A percentile compares a stretch with the other conserved stretches of the same genome.
Evolutionary conservation across 2,888 invertebrate genomes (phyloP).

Genomic region (Tenodera sinensis): DNA sequence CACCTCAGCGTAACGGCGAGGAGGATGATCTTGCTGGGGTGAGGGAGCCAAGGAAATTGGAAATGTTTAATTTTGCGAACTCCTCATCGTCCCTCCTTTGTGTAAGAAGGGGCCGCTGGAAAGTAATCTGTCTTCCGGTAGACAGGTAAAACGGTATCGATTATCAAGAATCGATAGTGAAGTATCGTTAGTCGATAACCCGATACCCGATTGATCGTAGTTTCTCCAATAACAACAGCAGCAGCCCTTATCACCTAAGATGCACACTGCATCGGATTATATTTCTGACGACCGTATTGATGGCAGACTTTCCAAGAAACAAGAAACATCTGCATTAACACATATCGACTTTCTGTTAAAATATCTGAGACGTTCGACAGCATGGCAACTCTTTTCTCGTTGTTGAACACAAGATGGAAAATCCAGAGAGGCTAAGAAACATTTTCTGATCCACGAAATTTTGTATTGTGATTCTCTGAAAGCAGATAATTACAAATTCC

Average conservation of each 20-base stretch:
- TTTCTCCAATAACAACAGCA: conserved; percentile 15
- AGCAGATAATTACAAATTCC: too few species aligned
- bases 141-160: conserved; percentile 22
- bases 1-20: neutral
- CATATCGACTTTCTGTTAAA: neutral
- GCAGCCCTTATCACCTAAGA: conserved; percentile 5
- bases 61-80: conserved; percentile 11
- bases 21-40: neutral
- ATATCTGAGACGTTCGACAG: neutral
- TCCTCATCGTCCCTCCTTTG: neutral
- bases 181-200: conserved; percentile 10
- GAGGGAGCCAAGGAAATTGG: neutral
- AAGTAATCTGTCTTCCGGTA: conserved; percentile 18
- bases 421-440: too few species aligned
- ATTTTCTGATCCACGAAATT: too few species aligned
- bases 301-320: neutral
- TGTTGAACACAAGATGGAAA: too few species aligned
- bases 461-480: too few species aligned
- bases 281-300: neutral
- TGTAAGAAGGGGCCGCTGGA: neutral
- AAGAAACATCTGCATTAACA: neutral
- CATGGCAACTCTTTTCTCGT: neutral
- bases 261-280: neutral
- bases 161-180: conserved; percentile 16
- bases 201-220: conserved; percentile 5